Conservation (phyloP, 2,113 vertebrate genomes). For the Catagonus wagneri region DNA sequence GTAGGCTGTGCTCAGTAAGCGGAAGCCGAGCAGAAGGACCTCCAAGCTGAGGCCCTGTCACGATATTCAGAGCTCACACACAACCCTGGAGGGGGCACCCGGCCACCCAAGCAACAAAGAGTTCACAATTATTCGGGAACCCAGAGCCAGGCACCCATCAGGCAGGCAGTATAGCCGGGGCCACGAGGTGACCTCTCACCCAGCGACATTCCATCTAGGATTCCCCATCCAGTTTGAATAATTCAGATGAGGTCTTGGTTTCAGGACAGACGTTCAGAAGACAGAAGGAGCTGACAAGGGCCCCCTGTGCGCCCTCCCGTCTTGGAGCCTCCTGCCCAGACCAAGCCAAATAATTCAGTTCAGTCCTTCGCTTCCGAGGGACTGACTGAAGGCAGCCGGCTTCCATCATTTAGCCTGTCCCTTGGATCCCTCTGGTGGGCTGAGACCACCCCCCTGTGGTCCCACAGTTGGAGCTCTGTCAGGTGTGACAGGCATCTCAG, state of each 20-base stretch:
- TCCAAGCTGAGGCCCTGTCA: neutral
- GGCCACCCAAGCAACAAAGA: neutral
- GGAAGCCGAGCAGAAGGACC: neutral
- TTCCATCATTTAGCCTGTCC: neutral
- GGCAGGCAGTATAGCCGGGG: neutral
- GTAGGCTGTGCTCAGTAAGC: neutral
- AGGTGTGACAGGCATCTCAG: neutral
- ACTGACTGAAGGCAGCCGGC: neutral
- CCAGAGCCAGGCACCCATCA: neutral
- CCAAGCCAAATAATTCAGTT: neutral
- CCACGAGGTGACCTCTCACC: neutral
- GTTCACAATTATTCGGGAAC: neutral
- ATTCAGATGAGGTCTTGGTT: neutral
- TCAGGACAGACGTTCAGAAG: neutral
- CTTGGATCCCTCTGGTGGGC: neutral
- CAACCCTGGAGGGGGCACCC: neutral
- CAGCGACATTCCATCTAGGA: neutral
- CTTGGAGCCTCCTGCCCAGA: neutral
- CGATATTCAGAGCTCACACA: neutral
- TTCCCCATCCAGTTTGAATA: neutral
- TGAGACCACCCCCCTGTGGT: neutral
- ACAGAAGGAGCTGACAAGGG: neutral
- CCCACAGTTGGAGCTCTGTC: neutral
- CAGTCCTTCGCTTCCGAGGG: constrained; percentile 13
- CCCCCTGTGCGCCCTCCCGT: neutral